Conservation (phyloP, 2,113 vertebrate genomes). For the Myiagra hebetior region DNA sequence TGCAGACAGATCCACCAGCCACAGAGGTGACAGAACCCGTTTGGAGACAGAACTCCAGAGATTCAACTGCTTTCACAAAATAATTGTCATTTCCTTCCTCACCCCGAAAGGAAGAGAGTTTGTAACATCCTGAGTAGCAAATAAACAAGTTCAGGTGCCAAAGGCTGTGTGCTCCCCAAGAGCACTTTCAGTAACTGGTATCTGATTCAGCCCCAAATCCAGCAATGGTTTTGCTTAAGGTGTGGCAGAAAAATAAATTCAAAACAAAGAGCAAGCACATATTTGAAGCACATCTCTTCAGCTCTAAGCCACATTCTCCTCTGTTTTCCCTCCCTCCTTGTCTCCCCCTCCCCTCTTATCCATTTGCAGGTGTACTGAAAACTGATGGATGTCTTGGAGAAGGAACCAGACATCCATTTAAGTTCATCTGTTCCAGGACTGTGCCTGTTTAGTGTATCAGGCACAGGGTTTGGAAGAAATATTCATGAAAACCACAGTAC, state of each 20-base stretch:
- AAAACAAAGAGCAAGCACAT: background rate
- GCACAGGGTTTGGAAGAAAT: background rate
- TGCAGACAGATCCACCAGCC: background rate
- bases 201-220: background rate
- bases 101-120: background rate
- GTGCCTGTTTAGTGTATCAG: background rate
- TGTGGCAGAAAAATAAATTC: slow-evolving; percentile 8
- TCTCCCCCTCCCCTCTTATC: background rate
- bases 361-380: background rate
- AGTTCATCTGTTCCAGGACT: background rate
- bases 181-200: background rate
- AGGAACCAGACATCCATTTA: background rate
- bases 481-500: background rate
- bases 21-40: background rate
- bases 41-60: background rate
- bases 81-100: background rate
- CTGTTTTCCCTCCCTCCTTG: background rate
- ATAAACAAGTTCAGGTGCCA: slow-evolving; percentile 25
- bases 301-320: background rate
- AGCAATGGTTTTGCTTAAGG: background rate
- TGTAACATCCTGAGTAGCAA: slow-evolving; percentile 23
- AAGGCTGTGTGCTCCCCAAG: background rate
- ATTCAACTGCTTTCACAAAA: background rate
- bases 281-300: rapidly evolving
- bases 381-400: background rate